Percentiles rank a stretch among this genome's conserved stretches.
Evolutionary conservation across 2,113 vertebrate species (phyloP).

Genomic region (Castor canadensis): DNA sequence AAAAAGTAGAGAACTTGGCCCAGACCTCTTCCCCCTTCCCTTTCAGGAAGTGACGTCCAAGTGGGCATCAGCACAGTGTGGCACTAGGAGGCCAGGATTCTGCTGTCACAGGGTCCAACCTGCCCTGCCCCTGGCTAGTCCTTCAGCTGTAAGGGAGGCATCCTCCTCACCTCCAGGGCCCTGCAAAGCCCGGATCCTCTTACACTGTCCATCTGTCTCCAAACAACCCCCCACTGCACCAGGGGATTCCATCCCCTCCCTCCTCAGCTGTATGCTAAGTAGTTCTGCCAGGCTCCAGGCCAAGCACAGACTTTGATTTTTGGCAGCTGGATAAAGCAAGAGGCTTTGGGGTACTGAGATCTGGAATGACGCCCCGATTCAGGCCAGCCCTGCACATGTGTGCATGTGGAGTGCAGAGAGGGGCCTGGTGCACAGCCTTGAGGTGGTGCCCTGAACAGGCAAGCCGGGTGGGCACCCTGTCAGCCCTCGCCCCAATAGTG

Average conservation of each 20-base stretch:
- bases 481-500: background rate
- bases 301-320: constrained; percentile 29
- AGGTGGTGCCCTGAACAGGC: background rate
- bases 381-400: background rate
- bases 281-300: background rate
- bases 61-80: accelerated
- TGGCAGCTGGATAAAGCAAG: constrained; percentile 48
- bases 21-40: background rate
- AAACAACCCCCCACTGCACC: background rate
- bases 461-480: background rate
- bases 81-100: background rate
- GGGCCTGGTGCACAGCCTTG: background rate
- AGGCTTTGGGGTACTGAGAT: constrained; percentile 17
- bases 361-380: background rate
- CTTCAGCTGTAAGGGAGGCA: too few relatives aligned
- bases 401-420: background rate
- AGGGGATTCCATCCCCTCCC: background rate
- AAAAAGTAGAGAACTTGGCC: background rate
- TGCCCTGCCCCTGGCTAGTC: background rate
- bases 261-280: constrained; percentile 54
- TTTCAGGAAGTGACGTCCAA: background rate
- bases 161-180: background rate
- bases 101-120: accelerated
- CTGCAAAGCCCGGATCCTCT: background rate
- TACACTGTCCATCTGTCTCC: too few relatives aligned